Evolutionary conservation across 1,140 invertebrate genomes (phyloP), one percentile per base, ranked within the genome.

Genomic region (Pseudobourletiella spinata): DNA sequence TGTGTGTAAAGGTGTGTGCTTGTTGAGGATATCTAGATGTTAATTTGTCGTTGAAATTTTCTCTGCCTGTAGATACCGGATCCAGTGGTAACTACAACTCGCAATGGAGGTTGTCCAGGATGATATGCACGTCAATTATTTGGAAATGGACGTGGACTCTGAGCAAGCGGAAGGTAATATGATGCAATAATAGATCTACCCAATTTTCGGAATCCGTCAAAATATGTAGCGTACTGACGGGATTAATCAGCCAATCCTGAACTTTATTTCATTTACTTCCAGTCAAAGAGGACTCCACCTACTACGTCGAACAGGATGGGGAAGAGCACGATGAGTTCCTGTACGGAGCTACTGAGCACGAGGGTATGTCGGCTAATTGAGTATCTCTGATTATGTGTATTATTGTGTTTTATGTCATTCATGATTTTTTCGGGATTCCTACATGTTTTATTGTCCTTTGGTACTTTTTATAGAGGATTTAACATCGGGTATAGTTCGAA

Each of bases 251-350:
- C 22, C 11, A 48, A 18, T 48, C 11, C 16, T 48, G 18, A 18
- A n/a, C 18, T 48, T 52, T 52, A 14, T 51, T 20, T 44, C 28
- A 26, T 46, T 29, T 25, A 54, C n/a, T 24, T 30, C 25, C 29
- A 26, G 4, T 50, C 3, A 64, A 67, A 52, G 43, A 59, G 28
- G 65, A 64, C 35, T 39, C 46, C 1, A 35, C 51, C 1, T 67
- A 61, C 51, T 64, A 57, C n/a, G 57, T 56, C 8, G 60, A 66
- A 16, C 26, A 51, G 1, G 59, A 66, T n/a, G 65, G 57, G 8
- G 65, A 67, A 26, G 57, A 63, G 18, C 52, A 55, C n/a, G 52
- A 67, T 42, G 56, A 67, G 28, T 64, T 52, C 60, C 14, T 67
- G 18, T 68, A 61, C 39, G 62, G 52, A 32, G 18, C 24, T 22